Evolutionary conservation across 1,140 invertebrate species (phyloP), one percentile per base, ranked within the genome.

Genomic region (Drosophila athabasca): DNA sequence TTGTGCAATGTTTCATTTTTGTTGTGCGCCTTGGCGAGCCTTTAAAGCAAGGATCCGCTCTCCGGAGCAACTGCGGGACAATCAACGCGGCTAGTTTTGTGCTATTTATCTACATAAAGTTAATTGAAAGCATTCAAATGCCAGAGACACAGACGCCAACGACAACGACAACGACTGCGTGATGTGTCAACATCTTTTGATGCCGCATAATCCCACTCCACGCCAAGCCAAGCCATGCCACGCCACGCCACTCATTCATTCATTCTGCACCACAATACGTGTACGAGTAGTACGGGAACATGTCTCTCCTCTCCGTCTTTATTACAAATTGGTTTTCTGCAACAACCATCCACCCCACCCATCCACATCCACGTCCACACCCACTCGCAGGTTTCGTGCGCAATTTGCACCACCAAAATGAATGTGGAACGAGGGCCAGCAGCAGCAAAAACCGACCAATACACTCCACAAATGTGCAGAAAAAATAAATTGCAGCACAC

Each of bases 261-360:
- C 64, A 69, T 29, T 52, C 57, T 31, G 31, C 26, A 35, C 51
- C 48, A 66, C 54, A 26, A 55, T 52, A 39, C 49, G 43, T 64
- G 29, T 8, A 43, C 43, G 51, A 68, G 73, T 68, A 53, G 59
- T 55, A 67, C 65, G 65, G 66, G 62, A 67, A 58, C 75, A 72
- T 76, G 82, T 74, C 74, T 72, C 62, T 82, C 62, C 84, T 49
- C 44, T 53, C 62, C 85, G 83, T 87, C 83, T 88, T 88, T 88
- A 88, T 88, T 88, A 88, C 83, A 88, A 88, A 88, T 88, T 88
- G 83, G 84, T 88, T 87, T 87, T 88, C 59, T 88, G 84, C 79
- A 88, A 62, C 75, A 76, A 88, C 62, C 75, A 76, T 74, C 81
- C 62, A 55, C n/a, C 60, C 75, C 62, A 48, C 67, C 72, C 31